These are phyloP conservation scores for Drosophila paulistorum DNA, from an alignment of 1,140 invertebrate species.

Conservation along the genomic window DNA sequence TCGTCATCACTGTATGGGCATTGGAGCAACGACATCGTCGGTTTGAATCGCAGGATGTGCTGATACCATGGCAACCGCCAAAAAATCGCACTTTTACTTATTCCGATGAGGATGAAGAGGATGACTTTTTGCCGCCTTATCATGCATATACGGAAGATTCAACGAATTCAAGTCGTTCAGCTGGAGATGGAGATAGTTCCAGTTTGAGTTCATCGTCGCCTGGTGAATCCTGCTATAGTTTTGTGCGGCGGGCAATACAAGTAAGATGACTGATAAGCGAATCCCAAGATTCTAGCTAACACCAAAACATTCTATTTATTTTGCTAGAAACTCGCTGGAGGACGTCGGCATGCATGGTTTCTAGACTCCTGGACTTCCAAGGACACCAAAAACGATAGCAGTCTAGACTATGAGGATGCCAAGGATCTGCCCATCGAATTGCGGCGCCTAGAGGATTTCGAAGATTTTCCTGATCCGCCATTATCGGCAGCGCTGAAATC, in stretches of 20 bases:
- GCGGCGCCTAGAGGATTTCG: slow-evolving; percentile 90
- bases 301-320: background rate
- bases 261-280: slow-evolving; percentile 75
- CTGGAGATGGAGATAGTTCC: slow-evolving; percentile 85
- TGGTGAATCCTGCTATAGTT: slow-evolving; percentile 97
- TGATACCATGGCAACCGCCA: slow-evolving; percentile 96
- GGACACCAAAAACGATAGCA: slow-evolving; percentile 85
- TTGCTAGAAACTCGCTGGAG: slow-evolving; percentile 89
- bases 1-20: slow-evolving; percentile 98
- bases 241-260: slow-evolving; percentile 94
- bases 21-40: slow-evolving; percentile 96
- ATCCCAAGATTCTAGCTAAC: background rate
- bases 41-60: slow-evolving; percentile 90
- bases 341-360: slow-evolving; percentile 89
- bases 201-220: slow-evolving; percentile 95
- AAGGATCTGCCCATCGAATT: slow-evolving; percentile 94
- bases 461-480: slow-evolving; percentile 84
- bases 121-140: slow-evolving; percentile 84
- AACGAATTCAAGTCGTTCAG: slow-evolving; percentile 83
- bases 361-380: slow-evolving; percentile 89
- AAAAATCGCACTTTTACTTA: slow-evolving; percentile 83
- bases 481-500: slow-evolving; percentile 82
- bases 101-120: slow-evolving; percentile 80
- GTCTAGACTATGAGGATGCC: slow-evolving; percentile 86
- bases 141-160: slow-evolving; percentile 88